phyloP scores from a whole-genome alignment of 2,888 invertebrate genomes.

The Poecilus cupreus region DNA sequence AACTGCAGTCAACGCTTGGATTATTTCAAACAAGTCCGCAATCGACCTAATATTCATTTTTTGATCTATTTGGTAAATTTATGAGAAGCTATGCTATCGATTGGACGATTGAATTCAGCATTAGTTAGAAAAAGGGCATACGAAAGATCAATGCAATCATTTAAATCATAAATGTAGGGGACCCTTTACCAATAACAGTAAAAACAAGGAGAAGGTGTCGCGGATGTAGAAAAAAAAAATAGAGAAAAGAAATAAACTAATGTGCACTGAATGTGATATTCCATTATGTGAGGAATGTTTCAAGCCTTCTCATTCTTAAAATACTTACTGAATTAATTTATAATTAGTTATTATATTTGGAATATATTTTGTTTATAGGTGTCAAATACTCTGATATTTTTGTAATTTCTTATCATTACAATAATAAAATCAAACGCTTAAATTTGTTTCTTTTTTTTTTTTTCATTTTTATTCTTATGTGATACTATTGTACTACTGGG shows the following conservation, averaged over 20 bases:
- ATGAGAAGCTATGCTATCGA: background rate
- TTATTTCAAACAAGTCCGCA: background rate
- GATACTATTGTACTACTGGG: too few relatives aligned
- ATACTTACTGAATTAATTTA: too few relatives aligned
- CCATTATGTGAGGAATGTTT: background rate
- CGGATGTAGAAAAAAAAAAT: background rate
- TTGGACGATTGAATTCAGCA: background rate
- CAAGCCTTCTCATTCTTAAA: too few relatives aligned
- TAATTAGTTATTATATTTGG: too few relatives aligned
- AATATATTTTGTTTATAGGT: too few relatives aligned
- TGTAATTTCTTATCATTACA: too few relatives aligned
- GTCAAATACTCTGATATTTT: too few relatives aligned
- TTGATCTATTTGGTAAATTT: background rate
- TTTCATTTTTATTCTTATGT: too few relatives aligned
- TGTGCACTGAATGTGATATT: background rate
- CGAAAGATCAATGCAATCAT: background rate
- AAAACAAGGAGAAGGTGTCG: background rate
- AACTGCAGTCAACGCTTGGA: conserved; percentile 61
- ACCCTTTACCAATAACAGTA: background rate
- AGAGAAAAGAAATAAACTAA: background rate
- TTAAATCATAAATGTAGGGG: too few relatives aligned
- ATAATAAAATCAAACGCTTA: too few relatives aligned
- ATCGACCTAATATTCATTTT: conserved; percentile 11
- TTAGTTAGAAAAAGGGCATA: background rate
- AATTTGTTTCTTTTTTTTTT: too few relatives aligned